These are phyloP conservation scores for Hedya salicella DNA, from an alignment of 2,888 invertebrate species.

Conservation along the genomic window DNA sequence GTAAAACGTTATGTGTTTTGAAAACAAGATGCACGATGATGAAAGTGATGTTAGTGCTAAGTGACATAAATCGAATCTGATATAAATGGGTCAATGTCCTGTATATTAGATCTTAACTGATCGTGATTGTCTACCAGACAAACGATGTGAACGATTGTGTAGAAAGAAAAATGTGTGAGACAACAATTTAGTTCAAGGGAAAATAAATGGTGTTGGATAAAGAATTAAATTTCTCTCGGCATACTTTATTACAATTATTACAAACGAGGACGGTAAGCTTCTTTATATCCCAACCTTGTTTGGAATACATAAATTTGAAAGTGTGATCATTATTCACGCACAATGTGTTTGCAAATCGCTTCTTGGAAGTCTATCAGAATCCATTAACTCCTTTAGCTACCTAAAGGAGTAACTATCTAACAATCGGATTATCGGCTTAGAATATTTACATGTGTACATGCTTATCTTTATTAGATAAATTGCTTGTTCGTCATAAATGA, in stretches of 20 bases:
- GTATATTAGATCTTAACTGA: conserved; percentile 66
- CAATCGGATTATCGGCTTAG: conserved; percentile 27
- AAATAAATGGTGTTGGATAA: conserved; percentile 22
- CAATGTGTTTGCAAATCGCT: conserved; percentile 29
- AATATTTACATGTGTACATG: conserved; percentile 16
- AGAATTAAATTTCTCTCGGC: conserved; percentile 29
- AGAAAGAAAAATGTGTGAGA: conserved; percentile 44
- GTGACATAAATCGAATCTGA: conserved; percentile 61
- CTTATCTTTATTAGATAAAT: conserved; percentile 6
- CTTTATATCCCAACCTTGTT: conserved; percentile 15
- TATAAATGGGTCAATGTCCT: conserved; percentile 73
- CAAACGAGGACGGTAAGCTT: conserved; percentile 25
- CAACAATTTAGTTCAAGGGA: conserved; percentile 22
- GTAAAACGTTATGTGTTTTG: conserved; percentile 26
- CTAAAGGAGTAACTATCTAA: conserved; percentile 16
- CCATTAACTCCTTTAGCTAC: conserved; percentile 18
- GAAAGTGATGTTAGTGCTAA: conserved; percentile 57
- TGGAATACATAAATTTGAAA: conserved; percentile 35
- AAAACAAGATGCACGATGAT: conserved; percentile 52
- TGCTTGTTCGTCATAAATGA: conserved; percentile 4
- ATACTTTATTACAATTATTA: conserved; percentile 15
- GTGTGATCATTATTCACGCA: conserved; percentile 30
- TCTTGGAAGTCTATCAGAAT: conserved; percentile 12
- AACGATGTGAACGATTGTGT: conserved; percentile 64
- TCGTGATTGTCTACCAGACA: conserved; percentile 63